Evolutionary conservation across 2,888 invertebrate genomes (phyloP).

Genomic region (Euplagia quadripunctaria): DNA sequence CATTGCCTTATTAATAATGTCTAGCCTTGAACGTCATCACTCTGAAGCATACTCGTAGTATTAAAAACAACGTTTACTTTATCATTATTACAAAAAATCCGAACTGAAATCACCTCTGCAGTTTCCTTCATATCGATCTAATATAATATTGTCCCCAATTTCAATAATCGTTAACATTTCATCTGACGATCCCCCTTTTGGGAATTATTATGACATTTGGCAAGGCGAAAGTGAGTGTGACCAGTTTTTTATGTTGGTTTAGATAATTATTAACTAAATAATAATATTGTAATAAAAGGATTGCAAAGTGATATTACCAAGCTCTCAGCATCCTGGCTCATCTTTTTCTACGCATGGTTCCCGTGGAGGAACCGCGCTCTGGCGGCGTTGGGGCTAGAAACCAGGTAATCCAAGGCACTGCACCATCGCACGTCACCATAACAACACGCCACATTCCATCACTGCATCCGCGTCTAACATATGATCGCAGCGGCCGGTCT

Average conservation of each 20-base stretch:
- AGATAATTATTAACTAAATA: background rate
- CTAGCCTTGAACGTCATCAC: constrained; percentile 65
- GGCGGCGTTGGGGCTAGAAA: constrained; percentile 71
- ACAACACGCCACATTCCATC: constrained; percentile 86
- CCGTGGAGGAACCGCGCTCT: constrained; percentile 76
- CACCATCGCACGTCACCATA: constrained; percentile 83
- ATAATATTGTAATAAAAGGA: constrained; percentile 31
- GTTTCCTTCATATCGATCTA: constrained; percentile 58
- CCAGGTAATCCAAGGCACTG: constrained; percentile 75
- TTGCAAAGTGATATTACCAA: constrained; percentile 88
- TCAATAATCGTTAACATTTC: constrained; percentile 38
- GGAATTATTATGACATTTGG: background rate
- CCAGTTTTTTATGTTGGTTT: background rate
- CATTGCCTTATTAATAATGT: background rate
- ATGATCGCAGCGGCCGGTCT: constrained; percentile 83
- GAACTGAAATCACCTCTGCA: constrained; percentile 59
- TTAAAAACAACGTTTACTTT: constrained; percentile 61
- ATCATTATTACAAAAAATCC: constrained; percentile 81
- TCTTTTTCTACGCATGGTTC: constrained; percentile 91
- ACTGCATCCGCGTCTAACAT: constrained; percentile 87
- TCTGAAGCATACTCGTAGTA: constrained; percentile 57
- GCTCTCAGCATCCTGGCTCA: constrained; percentile 91
- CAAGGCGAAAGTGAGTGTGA: background rate
- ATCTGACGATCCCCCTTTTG: constrained; percentile 13
- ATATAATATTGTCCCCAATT: constrained; percentile 39